These are phyloP conservation scores for Fragum sueziense DNA, from an alignment of 2,888 invertebrate genomes.

Conservation along the genomic window DNA sequence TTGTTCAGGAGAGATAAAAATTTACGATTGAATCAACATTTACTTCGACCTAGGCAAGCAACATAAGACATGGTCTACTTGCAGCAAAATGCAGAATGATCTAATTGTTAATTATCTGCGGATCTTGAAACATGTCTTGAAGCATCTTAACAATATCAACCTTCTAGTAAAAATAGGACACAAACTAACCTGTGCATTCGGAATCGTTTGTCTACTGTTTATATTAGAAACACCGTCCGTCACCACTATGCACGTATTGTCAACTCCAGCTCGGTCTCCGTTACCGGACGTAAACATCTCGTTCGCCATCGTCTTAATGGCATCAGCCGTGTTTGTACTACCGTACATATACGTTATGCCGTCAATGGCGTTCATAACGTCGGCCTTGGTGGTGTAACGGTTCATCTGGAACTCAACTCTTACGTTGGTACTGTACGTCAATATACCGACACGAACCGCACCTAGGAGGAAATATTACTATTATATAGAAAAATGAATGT, in stretches of 20 bases:
- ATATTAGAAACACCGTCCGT: constrained; percentile 80
- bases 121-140: too few relatives aligned
- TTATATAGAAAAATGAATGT: too few relatives aligned
- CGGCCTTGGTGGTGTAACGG: constrained; percentile 60
- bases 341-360: constrained; percentile 72
- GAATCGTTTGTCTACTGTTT: constrained; percentile 71
- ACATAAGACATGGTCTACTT: too few relatives aligned
- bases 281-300: constrained; percentile 69
- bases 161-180: too few relatives aligned
- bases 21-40: too few relatives aligned
- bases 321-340: constrained; percentile 78
- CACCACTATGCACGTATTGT: constrained; percentile 74
- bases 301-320: constrained; percentile 68
- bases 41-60: too few relatives aligned
- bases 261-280: constrained; percentile 74
- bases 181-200: constrained; percentile 72
- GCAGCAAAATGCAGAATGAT: too few relatives aligned
- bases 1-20: too few relatives aligned
- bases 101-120: too few relatives aligned
- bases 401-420: constrained; percentile 73
- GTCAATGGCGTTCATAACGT: constrained; percentile 69
- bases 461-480: constrained; percentile 42
- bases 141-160: too few relatives aligned
- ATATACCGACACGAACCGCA: constrained; percentile 64
- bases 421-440: constrained; percentile 73